These are phyloP conservation scores for Drosophila yakuba DNA, from an alignment of 1,140 invertebrate genomes.

Conservation along the genomic window DNA sequence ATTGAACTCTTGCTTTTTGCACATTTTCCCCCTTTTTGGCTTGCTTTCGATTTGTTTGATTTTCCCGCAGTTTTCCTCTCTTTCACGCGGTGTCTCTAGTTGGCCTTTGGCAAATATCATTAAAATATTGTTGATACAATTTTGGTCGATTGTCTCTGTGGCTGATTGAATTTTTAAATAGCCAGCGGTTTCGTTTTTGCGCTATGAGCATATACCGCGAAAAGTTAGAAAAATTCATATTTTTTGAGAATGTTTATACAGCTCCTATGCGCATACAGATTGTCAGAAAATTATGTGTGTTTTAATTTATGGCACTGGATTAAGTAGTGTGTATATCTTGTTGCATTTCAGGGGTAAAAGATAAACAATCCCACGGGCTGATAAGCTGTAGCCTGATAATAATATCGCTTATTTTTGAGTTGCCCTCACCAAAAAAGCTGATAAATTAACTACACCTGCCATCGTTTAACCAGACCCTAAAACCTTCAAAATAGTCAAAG, in stretches of 20 bases:
- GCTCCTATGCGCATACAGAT: background rate
- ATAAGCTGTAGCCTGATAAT: conserved; percentile 2
- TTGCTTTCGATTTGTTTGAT: conserved; percentile 2
- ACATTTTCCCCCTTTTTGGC: conserved; percentile 5
- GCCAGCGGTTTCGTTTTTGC: conserved; percentile 10
- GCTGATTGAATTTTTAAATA: conserved; percentile 38
- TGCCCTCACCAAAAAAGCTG: background rate
- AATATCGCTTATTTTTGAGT: no score
- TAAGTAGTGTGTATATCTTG: background rate
- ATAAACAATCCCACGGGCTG: conserved; percentile 8
- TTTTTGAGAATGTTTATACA: background rate
- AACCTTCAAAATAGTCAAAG: conserved; percentile 34
- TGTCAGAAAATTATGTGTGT: background rate
- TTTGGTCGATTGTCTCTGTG: conserved; percentile 43
- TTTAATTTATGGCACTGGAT: background rate
- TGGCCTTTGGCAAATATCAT: conserved; percentile 52
- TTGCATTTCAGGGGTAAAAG: background rate
- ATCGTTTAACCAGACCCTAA: conserved; percentile 27
- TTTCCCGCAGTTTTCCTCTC: conserved; percentile 19
- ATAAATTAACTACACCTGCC: conserved; percentile 32
- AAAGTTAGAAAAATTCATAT: background rate
- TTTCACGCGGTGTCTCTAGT: conserved; percentile 26
- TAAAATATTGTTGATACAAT: conserved; percentile 50
- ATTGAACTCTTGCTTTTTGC: conserved; percentile 26
- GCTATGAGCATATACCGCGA: background rate